A percentile compares a stretch with the other conserved stretches of the same genome.
These are phyloP conservation scores for Otocyon megalotis DNA, from an alignment of 2,113 vertebrate species.

Conservation along the genomic window DNA sequence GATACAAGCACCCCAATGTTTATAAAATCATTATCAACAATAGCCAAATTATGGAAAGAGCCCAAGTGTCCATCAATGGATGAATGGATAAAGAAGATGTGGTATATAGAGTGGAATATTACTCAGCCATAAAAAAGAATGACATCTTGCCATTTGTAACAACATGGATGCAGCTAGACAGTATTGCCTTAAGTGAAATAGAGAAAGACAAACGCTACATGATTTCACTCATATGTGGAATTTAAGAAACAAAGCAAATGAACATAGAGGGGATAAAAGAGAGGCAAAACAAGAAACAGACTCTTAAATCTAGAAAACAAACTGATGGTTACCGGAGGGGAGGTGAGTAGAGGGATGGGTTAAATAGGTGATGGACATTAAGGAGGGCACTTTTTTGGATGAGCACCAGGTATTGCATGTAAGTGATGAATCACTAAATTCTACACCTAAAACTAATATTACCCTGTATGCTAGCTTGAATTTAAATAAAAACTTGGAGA, in stretches of 20 bases:
- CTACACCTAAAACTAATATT: background rate
- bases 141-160: background rate
- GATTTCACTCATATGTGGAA: background rate
- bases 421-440: background rate
- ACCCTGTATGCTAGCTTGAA: background rate
- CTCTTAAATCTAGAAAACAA: background rate
- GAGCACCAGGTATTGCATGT: background rate
- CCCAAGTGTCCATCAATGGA: background rate
- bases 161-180: background rate
- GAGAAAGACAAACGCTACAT: background rate
- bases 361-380: background rate
- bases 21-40: background rate
- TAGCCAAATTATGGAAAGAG: background rate
- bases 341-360: background rate
- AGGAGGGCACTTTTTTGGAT: background rate
- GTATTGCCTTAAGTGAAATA: background rate
- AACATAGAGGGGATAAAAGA: background rate
- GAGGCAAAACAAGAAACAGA: background rate
- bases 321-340: background rate
- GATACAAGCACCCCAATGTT: background rate
- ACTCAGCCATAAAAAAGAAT: background rate
- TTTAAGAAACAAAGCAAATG: background rate
- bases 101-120: background rate
- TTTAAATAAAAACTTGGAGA: background rate
- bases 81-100: background rate